Evolutionary conservation across 2,888 invertebrate species (phyloP).

Genomic region (Pachliopta kotzebuea): DNA sequence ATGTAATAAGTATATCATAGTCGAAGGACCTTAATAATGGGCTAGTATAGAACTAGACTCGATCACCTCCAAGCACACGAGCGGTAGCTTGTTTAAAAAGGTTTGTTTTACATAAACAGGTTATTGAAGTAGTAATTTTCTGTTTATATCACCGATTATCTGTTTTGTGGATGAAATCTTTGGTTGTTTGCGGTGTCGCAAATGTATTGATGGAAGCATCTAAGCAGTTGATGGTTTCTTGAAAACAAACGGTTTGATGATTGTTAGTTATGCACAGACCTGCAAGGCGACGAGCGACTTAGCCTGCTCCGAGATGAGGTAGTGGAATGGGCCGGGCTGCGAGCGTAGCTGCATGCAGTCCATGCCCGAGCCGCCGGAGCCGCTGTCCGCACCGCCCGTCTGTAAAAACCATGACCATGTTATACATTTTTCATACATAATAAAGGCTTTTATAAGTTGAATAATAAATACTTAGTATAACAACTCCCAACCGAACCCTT

Average conservation of each 20-base stretch:
- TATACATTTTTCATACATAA: neutral
- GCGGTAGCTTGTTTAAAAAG: neutral
- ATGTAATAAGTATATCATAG: neutral
- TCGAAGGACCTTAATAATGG: neutral
- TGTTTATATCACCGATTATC: no score
- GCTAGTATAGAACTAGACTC: neutral
- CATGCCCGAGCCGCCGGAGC: constrained; percentile 85
- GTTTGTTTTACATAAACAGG: neutral
- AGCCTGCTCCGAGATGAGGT: constrained; percentile 93
- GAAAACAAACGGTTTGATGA: no score
- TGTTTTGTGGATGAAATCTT: no score
- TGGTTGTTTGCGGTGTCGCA: no score
- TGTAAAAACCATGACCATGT: constrained; percentile 43
- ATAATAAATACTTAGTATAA: no score
- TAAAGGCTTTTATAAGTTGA: no score
- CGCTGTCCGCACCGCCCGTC: constrained; percentile 79
- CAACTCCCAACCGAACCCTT: no score
- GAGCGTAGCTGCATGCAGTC: constrained; percentile 89
- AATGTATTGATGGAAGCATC: no score
- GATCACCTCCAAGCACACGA: neutral
- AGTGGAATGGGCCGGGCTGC: constrained; percentile 87
- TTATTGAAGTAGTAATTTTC: no score
- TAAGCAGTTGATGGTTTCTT: no score
- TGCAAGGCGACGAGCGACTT: constrained; percentile 92
- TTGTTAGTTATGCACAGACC: constrained; percentile 51